Percentiles rank a stretch among this genome's conserved stretches.
Conservation (phyloP, 2,113 vertebrate species). For the Chauna torquata region DNA sequence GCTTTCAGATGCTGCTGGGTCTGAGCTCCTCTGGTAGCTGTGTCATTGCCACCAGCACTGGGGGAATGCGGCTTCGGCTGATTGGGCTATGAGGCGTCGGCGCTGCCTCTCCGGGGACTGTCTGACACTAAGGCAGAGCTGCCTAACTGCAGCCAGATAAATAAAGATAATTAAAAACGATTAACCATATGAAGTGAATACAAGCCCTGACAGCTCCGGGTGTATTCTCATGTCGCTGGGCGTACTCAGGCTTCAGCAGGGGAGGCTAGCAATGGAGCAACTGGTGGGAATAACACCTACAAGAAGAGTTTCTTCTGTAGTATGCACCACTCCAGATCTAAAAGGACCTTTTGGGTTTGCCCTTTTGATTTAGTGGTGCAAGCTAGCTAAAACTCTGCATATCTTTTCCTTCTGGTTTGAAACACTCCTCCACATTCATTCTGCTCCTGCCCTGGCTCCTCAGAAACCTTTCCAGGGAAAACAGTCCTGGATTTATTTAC, state of each 20-base stretch:
- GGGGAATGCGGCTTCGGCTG: slow-evolving; percentile 75
- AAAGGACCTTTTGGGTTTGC: neutral
- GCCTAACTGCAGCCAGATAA: slow-evolving; percentile 73
- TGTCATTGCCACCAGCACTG: slow-evolving; percentile 75
- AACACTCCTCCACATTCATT: slow-evolving; percentile 19
- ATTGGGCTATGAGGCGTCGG: slow-evolving; percentile 81
- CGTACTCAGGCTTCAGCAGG: rapidly evolving
- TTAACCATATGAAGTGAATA: neutral
- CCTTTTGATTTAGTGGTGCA: neutral
- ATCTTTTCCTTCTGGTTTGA: slow-evolving; percentile 15
- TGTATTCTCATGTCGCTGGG: neutral
- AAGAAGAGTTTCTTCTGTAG: neutral
- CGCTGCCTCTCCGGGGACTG: slow-evolving; percentile 73
- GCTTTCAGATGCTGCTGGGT: slow-evolving; percentile 81
- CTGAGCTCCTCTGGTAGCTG: slow-evolving; percentile 73
- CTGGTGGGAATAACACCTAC: neutral
- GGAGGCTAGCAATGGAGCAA: neutral
- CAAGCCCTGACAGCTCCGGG: neutral
- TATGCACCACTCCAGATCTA: rapidly evolving
- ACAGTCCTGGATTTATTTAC: slow-evolving; percentile 52
- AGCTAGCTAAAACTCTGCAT: neutral
- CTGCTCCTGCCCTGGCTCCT: neutral
- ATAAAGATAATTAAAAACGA: slow-evolving; percentile 41
- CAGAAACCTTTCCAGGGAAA: slow-evolving; percentile 63
- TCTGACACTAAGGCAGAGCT: slow-evolving; percentile 74